Base-by-base conservation (phyloP, 2,888 invertebrate species). In the Sclerodermus sp. region DNA sequence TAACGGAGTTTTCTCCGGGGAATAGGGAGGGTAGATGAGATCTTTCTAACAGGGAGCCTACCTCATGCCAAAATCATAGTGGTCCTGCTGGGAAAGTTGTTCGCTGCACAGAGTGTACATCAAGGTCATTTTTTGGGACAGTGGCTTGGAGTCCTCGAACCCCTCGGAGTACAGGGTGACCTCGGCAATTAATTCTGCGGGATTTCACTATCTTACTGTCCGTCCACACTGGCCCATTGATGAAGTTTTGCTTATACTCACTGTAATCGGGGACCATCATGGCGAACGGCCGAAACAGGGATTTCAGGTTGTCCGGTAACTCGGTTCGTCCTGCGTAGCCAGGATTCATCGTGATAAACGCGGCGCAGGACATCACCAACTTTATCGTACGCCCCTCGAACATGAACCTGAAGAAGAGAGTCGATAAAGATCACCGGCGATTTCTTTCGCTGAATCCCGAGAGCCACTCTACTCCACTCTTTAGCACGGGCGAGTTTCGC, bases 181-280 rank as follows among this genome's bases (percentile, higher is more conserved):
- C 80, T 94, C 94, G 40, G 94, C 93, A 65, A 95, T 92, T 12
- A 92, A 81, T 6, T 88, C 88, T 88, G 59, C 32, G 8, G 8
- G 74, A 64, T n/a, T n/a, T n/a, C n/a, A n/a, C n/a, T n/a, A n/a
- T n/a, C n/a, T n/a, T n/a, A n/a, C n/a, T n/a, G n/a, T n/a, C n/a
- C n/a, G n/a, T n/a, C n/a, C n/a, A n/a, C n/a, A n/a, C n/a, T n/a
- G n/a, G n/a, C n/a, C n/a, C n/a, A n/a, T n/a, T n/a, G n/a, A n/a
- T n/a, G 8, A 23, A 23, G 23, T 17, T n/a, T 32, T 8, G 14
- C 9, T 30, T 17, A 6, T 17, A 37, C 51, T 77, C 78, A 89
- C 90, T 89, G 73, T 94, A 94, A 80, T 93, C 92, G 0, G 93
- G 93, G 34, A 93, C 92, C 93, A 93, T 93, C 93, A 93, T 93